Conservation (phyloP, 2,888 invertebrate species). For the Seira musarum region DNA sequence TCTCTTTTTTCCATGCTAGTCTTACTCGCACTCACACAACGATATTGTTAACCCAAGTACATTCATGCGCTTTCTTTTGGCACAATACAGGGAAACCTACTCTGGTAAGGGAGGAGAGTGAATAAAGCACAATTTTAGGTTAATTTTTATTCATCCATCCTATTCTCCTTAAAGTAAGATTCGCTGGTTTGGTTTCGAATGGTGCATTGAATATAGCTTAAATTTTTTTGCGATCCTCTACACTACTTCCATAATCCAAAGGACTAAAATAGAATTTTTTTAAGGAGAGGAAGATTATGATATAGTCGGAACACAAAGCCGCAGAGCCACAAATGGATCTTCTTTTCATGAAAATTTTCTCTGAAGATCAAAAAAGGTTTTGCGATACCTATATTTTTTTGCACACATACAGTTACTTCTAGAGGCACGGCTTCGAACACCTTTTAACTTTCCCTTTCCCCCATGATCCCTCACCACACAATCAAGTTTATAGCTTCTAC, state of each 20-base stretch:
- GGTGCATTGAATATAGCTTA: background rate
- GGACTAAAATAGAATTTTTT: background rate
- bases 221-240: background rate
- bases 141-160: slow-evolving; percentile 27
- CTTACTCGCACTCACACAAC: background rate
- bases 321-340: slow-evolving; percentile 39
- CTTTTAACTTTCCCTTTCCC: background rate
- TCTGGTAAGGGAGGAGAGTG: background rate
- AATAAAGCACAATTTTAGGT: slow-evolving; percentile 2
- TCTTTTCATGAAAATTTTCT: slow-evolving; percentile 23
- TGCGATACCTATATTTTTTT: background rate
- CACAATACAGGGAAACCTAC: background rate
- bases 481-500: background rate
- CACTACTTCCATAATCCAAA: background rate
- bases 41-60: background rate
- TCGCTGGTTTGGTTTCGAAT: too few species aligned
- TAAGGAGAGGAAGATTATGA: slow-evolving; percentile 23
- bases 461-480: background rate
- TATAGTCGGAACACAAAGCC: slow-evolving; percentile 36
- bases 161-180: too few species aligned
- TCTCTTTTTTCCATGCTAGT: background rate
- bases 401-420: background rate
- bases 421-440: background rate
- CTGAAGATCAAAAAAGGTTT: background rate
- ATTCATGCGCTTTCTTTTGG: too few species aligned